These are phyloP conservation scores for Campylomormyrus tamandua DNA, from an alignment of 2,113 vertebrate genomes.

Conservation along the genomic window DNA sequence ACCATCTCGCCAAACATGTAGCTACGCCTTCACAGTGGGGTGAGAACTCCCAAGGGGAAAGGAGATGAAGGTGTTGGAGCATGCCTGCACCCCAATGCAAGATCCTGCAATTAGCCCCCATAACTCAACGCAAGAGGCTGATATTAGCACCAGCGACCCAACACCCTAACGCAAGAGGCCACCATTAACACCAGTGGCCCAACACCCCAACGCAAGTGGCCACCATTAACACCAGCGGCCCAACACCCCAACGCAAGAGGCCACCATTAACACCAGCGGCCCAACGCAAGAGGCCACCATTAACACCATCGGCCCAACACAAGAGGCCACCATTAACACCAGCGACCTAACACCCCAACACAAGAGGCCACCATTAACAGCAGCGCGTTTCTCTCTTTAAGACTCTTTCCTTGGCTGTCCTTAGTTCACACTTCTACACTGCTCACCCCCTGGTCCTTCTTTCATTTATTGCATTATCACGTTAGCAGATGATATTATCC, in stretches of 20 bases:
- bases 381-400: not conserved
- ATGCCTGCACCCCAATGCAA: not conserved
- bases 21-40: constrained; percentile 7
- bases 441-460: not conserved
- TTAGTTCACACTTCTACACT: not conserved
- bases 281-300: too few species aligned
- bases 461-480: not conserved
- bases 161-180: not conserved
- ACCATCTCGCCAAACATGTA: not conserved
- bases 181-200: not conserved
- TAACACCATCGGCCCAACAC: not conserved
- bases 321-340: not conserved
- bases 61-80: not conserved
- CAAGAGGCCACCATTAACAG: not conserved
- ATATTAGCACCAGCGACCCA: not conserved
- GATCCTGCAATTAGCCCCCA: not conserved
- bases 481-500: not conserved
- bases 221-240: not conserved
- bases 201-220: not conserved
- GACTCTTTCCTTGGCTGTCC: not conserved
- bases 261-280: not conserved
- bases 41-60: not conserved
- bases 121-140: not conserved
- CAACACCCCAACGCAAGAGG: not conserved
- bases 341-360: not conserved